These are phyloP conservation scores for Amblyjoppa proteus DNA, from an alignment of 2,888 invertebrate species.

Conservation along the genomic window DNA sequence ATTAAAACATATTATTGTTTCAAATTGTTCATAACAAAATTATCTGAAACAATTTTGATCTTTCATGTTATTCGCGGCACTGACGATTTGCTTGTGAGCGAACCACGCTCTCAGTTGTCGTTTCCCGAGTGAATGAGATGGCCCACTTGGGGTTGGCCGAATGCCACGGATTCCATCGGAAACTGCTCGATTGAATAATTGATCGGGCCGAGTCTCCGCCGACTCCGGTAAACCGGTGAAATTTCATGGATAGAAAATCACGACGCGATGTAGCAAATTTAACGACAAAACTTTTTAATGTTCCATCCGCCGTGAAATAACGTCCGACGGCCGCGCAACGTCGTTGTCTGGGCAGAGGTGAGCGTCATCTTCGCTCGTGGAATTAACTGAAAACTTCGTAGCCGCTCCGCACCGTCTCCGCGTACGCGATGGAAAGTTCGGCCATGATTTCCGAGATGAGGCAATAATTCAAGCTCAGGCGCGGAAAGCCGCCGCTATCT, in stretches of 20 bases:
- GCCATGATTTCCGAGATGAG: constrained; percentile 31
- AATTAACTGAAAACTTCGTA: constrained; percentile 57
- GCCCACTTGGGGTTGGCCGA: not conserved
- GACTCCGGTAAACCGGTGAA: constrained; percentile 32
- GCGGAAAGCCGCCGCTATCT: not conserved
- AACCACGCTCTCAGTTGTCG: not conserved
- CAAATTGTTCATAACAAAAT: too few species aligned
- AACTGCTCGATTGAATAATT: constrained; percentile 66
- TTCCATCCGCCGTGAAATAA: constrained; percentile 21
- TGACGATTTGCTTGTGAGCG: not conserved
- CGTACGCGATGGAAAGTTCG: constrained; percentile 4
- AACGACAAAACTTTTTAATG: constrained; percentile 76
- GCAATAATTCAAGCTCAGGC: constrained; percentile 56
- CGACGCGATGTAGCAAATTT: constrained; percentile 67
- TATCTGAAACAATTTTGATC: not conserved
- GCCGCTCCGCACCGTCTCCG: not conserved
- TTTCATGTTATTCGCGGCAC: not conserved
- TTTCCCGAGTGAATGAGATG: not conserved
- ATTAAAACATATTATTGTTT: too few species aligned
- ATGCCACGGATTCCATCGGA: not conserved
- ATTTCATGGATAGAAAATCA: constrained; percentile 61
- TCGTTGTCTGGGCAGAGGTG: constrained; percentile 70
- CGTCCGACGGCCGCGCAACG: constrained; percentile 57
- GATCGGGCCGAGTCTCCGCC: constrained; percentile 48
- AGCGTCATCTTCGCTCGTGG: constrained; percentile 72